Base-by-base conservation (phyloP, 2,888 invertebrate species). In the Neuroscelio doddi region DNA sequence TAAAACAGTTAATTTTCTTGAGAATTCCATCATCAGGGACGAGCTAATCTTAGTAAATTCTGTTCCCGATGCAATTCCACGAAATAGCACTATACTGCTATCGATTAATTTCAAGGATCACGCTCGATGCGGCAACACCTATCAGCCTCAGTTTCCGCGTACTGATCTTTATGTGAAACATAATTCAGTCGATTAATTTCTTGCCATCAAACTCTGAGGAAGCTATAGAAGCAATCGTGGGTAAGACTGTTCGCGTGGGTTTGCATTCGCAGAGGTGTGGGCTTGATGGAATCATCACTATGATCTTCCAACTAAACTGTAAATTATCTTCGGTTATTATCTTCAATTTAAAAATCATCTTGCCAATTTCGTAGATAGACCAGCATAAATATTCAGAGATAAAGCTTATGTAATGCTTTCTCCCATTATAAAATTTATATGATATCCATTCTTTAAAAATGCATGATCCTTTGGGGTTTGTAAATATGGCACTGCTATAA, bases 131-230 rank as follows among this genome's bases (percentile, higher is more conserved):
- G 12, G 53, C 47, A n/a, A 44, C 41, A 36, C 44, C 38, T 39
- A 42, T 47, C 47, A 46, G 41, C 46, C 17, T 46, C 24, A 34
- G 27, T 45, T 59, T 52, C 45, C 47, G 47, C 57, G 55, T 38
- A 21, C 51, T 29, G 44, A 47, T 56, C 49, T 53, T 53, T 41
- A 39, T 15, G 50, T 10, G 47, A 46, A 46, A 36, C 55, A 57
- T 57, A 61, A 56, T 65, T 57, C 50, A 45, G 50, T 36, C 57
- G 53, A 66, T 57, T 61, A 52, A 65, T 65, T 65, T 52, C 65
- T 49, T 30, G 56, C 47, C 16, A 36, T 24, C 44, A 51, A 56
- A 56, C 53, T 49, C 61, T 24, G 14, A 65, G 56, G 51, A 59
- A 52, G 51, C 55, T 50, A 34, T 52, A 26, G 29, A 41, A 15